Base-by-base conservation (phyloP, 2,797 vertebrate species). In the Mycteria americana region DNA sequence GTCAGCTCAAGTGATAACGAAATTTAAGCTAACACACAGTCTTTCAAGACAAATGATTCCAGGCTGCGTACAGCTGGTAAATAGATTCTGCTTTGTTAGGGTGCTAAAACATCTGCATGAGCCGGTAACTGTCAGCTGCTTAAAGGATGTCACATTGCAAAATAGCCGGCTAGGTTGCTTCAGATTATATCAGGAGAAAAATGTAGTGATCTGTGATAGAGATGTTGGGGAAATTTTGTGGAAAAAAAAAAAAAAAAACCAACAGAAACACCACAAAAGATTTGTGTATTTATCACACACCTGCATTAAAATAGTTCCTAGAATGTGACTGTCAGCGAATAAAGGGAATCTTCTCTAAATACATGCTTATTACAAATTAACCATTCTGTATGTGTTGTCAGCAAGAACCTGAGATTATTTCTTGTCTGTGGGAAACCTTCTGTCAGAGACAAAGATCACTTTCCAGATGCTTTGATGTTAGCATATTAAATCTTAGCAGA, bases 361-460 rank as follows among this genome's bases (percentile, higher is more conserved):
- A 53, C 10, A 5, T 45, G 31, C 88, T 91, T 78, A 82, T 83
- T 82, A 74, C 33, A 80, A 85, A 74, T 62, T 43, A 91, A 60
- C 43, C 33, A 41, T 97, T 92, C 86, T 77, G 19, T 37, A 16
- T 27, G 30, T 87, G 75, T 31, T 54, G 85, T 89, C 89, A 91
- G 85, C 85, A 84, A 91, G 89, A 89, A 86, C n/a, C 43, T 25
- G 73, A 89, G 92, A 88, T 88, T 75, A 78, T 57, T 94, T 85
- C 72, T 87, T 75, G 72, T 93, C 95, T 93, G 92, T 96, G 93
- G 87, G 92, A 97, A 97, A 93, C 57, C 68, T 93, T 72, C 69
- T 78, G 88, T 91, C 87, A 96, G 95, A 95, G 94, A 95, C 94
- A 94, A 97, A 93, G 93, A 97, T 97, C 81, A 73, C 54, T 93